These are phyloP conservation scores for Tachuris rubrigastra DNA, from an alignment of 2,113 vertebrate species.

Conservation along the genomic window DNA sequence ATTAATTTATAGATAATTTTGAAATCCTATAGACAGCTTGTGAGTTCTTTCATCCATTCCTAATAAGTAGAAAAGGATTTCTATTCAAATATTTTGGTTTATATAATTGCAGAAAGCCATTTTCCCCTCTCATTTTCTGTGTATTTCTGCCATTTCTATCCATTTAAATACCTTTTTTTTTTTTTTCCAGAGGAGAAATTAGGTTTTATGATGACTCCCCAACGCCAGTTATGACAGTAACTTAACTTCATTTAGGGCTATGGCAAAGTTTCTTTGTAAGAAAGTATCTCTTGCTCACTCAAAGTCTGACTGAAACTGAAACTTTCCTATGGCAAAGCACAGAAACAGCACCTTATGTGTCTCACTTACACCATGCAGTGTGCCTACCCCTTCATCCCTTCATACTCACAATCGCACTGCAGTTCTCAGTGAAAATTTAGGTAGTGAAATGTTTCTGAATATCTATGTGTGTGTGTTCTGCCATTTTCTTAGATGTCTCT, in stretches of 20 bases:
- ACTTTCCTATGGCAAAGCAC: not conserved
- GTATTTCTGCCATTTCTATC: not conserved
- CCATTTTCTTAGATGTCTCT: constrained; percentile 60
- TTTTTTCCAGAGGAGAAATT: not conserved
- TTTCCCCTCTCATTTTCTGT: not conserved
- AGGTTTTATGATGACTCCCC: not conserved
- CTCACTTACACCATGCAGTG: fast-evolving
- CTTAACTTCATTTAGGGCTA: not conserved
- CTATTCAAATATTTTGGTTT: not conserved
- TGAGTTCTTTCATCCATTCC: not conserved
- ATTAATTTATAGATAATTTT: not conserved
- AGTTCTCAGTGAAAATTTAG: not conserved
- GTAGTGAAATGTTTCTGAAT: constrained; percentile 39
- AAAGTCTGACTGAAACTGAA: not conserved
- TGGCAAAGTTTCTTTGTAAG: not conserved
- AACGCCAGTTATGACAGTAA: not conserved
- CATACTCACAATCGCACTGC: not conserved
- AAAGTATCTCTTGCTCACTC: not conserved
- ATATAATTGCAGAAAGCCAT: not conserved
- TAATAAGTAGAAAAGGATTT: not conserved
- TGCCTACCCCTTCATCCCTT: not conserved
- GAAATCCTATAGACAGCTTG: not conserved
- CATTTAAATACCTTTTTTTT: not conserved
- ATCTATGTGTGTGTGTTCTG: not conserved
- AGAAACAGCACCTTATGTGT: not conserved